Evolutionary conservation across 2,113 vertebrate species (phyloP).

Genomic region (Dermatemys mawii): DNA sequence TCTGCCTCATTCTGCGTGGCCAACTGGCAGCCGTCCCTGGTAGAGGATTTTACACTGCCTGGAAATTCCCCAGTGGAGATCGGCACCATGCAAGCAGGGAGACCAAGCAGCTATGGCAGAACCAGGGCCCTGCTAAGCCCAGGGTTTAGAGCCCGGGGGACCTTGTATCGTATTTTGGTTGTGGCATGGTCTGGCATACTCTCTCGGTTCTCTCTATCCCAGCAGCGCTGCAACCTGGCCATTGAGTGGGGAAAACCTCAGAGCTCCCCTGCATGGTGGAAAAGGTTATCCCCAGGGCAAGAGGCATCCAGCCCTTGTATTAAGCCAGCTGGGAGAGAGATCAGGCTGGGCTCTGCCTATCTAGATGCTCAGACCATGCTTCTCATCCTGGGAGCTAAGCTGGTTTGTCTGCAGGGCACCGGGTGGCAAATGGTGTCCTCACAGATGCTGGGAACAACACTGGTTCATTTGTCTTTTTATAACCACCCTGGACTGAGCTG

Average conservation of each 20-base stretch:
- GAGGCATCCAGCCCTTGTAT: background rate
- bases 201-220: background rate
- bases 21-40: too few relatives aligned
- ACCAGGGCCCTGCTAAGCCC: too few relatives aligned
- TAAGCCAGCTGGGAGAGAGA: background rate
- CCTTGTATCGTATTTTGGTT: background rate
- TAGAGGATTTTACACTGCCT: too few relatives aligned
- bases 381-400: background rate
- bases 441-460: background rate
- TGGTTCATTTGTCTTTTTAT: background rate
- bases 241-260: background rate
- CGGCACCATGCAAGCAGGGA: too few relatives aligned
- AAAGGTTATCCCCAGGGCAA: background rate
- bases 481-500: background rate
- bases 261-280: background rate
- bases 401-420: background rate
- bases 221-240: background rate
- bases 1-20: too few relatives aligned
- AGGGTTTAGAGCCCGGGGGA: background rate
- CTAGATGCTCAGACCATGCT: background rate
- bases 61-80: too few relatives aligned
- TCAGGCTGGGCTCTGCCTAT: background rate
- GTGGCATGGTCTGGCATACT: accelerated
- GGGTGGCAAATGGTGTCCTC: background rate
- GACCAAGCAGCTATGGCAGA: too few relatives aligned